Percentiles rank a stretch among this genome's conserved stretches.
Conservation (phyloP, 2,797 vertebrate species). For the Odontamblyopus lacepedii region DNA sequence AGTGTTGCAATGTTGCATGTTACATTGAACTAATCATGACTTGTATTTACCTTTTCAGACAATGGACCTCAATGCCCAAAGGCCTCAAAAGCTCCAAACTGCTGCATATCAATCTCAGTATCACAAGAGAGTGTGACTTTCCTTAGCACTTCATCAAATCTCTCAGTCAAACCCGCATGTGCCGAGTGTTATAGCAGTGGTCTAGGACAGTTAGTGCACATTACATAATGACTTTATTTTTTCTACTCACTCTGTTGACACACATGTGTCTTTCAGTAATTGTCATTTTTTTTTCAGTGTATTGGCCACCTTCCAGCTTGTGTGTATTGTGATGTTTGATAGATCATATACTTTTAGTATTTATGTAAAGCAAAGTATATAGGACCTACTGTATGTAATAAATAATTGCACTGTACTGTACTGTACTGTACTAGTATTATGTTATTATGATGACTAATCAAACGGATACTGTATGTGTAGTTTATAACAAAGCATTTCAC, state of each 20-base stretch:
- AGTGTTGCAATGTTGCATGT: neutral
- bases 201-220: neutral
- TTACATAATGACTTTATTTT: neutral
- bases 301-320: neutral
- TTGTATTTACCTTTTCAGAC: constrained; percentile 44
- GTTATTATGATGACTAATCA: neutral
- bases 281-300: neutral
- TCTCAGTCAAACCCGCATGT: constrained; percentile 9
- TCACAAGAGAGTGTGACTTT: constrained; percentile 71
- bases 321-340: neutral
- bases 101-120: constrained; percentile 49
- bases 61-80: constrained; percentile 44
- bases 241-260: too few relatives aligned
- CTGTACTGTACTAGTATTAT: too few relatives aligned
- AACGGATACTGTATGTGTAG: neutral
- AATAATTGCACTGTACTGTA: neutral
- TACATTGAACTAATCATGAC: neutral
- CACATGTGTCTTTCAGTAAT: neutral
- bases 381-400: neutral
- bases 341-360: neutral
- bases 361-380: neutral
- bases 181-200: neutral
- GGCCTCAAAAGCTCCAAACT: constrained; percentile 46
- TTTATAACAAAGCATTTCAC: neutral
- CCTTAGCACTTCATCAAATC: constrained; percentile 30